These are phyloP conservation scores for Notothenia rossii DNA, from an alignment of 2,113 vertebrate species.

Conservation along the genomic window DNA sequence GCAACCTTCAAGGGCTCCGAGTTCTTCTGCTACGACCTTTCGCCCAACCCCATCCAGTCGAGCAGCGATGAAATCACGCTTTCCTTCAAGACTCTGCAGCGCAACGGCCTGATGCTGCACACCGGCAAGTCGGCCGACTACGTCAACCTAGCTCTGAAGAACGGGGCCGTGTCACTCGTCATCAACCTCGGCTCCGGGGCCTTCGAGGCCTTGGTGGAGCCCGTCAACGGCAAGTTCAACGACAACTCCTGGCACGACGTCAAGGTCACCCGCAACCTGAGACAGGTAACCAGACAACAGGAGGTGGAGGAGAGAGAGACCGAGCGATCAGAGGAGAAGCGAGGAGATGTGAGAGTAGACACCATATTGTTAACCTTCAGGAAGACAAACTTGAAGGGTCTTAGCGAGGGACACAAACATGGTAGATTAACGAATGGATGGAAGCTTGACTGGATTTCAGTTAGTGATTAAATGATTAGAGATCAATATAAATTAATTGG, in stretches of 20 bases:
- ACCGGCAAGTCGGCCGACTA: constrained; percentile 99
- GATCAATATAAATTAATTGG: background rate
- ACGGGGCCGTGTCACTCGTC: constrained; percentile 98
- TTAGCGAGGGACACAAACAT: background rate
- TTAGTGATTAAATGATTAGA: background rate
- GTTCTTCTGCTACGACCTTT: constrained; percentile 99
- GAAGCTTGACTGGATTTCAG: constrained; percentile 21
- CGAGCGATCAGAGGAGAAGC: constrained; percentile 16
- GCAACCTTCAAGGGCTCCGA: constrained; percentile 99
- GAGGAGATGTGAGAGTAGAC: constrained; percentile 3
- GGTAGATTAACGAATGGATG: constrained; percentile 4
- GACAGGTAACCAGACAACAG: constrained; percentile 99
- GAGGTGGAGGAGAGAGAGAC: constrained; percentile 68
- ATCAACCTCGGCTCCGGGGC: constrained; percentile 99
- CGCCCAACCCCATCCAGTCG: constrained; percentile 98
- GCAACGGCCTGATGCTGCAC: constrained; percentile 99
- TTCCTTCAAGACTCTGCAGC: constrained; percentile 99
- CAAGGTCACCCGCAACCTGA: constrained; percentile 99
- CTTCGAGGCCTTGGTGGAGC: constrained; percentile 99
- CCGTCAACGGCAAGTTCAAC: constrained; percentile 99
- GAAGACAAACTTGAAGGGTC: background rate
- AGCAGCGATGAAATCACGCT: constrained; percentile 99
- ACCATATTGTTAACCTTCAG: background rate
- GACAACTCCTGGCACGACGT: constrained; percentile 99
- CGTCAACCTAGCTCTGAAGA: constrained; percentile 99